Base-by-base conservation (phyloP, 2,113 vertebrate genomes). In the Lates calcarifer region DNA sequence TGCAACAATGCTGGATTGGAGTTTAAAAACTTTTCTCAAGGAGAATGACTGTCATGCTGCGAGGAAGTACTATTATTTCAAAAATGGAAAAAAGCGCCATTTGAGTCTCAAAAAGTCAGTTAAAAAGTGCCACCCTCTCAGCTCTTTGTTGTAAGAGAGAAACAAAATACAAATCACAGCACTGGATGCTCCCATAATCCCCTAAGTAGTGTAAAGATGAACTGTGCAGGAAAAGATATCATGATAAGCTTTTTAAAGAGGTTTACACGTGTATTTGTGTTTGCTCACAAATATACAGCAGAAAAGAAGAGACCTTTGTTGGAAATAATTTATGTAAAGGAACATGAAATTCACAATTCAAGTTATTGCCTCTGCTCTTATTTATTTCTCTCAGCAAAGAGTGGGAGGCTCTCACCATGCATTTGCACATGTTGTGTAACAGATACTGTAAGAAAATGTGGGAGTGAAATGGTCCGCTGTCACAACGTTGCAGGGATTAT, bases 401-500 rank as follows among this genome's bases (percentile, higher is more conserved):
- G 84, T 87, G 78, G 87, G 87, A 79, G 53, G 84, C 71, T 57
- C 67, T 69, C 51, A 13, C 53, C 26, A 26, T 67, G 43, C 69
- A 64, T 87, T 81, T 77, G 74, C 69, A 69, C 68, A 77, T 74
- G 72, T 87, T 88, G 74, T 29, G 33, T 84, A 87, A 89, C 69
- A 79, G 82, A 81, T 3, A n/a, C n/a, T n/a, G n/a, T n/a, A 35
- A 26, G 57, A 33, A 82, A 61, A 82, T 84, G 87, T 90, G 83
- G 87, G 89, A 76, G 87, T 78, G 69, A 77, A 86, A 65, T 55
- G 13, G 43, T 85, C 77, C 80, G 61, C 69, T 41, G 57, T 85
- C 85, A 77, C 74, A 81, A 74, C 77, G 81, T 71, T 17, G 49
- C 71, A 35, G 35, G 74, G 39, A 72, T 84, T 79, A 72, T 79